Conservation (phyloP, 2,888 invertebrate genomes). For the Pediacus dermestoides region DNA sequence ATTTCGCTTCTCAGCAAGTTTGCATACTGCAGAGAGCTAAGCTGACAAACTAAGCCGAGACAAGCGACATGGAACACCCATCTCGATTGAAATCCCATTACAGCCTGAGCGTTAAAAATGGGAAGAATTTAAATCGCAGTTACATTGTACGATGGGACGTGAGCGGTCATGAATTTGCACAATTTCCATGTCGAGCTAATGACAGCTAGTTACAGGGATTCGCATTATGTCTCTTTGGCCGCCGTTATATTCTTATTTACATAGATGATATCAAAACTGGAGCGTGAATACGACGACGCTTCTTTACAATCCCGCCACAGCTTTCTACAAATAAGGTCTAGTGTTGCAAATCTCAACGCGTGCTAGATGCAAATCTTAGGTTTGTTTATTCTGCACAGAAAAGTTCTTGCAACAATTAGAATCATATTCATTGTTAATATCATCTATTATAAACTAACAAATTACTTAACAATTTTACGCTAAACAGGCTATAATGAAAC, state of each 20-base stretch:
- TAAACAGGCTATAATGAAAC: too few species aligned
- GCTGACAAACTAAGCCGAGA: slow-evolving; percentile 41
- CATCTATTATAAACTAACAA: too few species aligned
- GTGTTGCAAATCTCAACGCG: slow-evolving; percentile 8
- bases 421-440: too few species aligned
- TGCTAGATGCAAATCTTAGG: slow-evolving; percentile 11
- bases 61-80: slow-evolving; percentile 44
- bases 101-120: slow-evolving; percentile 39
- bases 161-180: slow-evolving; percentile 29
- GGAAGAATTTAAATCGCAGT: slow-evolving; percentile 39
- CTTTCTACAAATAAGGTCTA: slow-evolving; percentile 9
- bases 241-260: slow-evolving; percentile 20
- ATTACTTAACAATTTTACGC: too few species aligned
- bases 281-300: slow-evolving; percentile 26
- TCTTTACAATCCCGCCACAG: slow-evolving; percentile 11
- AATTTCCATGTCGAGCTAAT: slow-evolving; percentile 23
- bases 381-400: too few species aligned
- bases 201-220: slow-evolving; percentile 13
- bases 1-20: slow-evolving; percentile 25
- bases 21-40: slow-evolving; percentile 32
- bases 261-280: slow-evolving; percentile 26
- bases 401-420: too few species aligned
- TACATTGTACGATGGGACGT: slow-evolving; percentile 27
- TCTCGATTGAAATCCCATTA: slow-evolving; percentile 44
- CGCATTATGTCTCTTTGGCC: slow-evolving; percentile 10